A percentile compares a stretch with the other conserved stretches of the same genome.
Evolutionary conservation across 2,113 vertebrate species (phyloP).

Genomic region (Clarias magur): DNA sequence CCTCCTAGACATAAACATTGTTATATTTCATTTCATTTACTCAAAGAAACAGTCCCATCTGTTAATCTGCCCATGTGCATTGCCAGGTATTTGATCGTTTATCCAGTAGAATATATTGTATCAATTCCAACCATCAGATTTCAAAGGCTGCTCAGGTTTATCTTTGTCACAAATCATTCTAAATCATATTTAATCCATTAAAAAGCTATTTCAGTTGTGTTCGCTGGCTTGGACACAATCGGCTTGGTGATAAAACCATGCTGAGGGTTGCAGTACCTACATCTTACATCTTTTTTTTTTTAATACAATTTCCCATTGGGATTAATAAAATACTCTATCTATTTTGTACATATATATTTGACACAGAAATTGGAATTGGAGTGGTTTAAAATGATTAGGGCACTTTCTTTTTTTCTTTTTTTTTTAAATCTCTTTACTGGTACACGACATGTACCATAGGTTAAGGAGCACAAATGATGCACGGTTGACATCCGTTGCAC

Average conservation of each 20-base stretch:
- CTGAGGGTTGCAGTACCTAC: background rate
- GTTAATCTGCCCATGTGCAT: slow-evolving; percentile 10
- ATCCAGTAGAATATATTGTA: slow-evolving; percentile 23
- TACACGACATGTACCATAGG: background rate
- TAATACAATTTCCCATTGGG: too few species aligned
- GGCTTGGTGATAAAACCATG: background rate
- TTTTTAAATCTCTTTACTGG: background rate
- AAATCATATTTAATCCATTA: slow-evolving; percentile 8
- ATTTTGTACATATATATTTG: too few species aligned
- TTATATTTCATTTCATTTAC: slow-evolving; percentile 47
- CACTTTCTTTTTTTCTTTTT: too few species aligned
- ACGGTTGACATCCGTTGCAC: background rate
- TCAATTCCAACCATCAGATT: slow-evolving; percentile 8
- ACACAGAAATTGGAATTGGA: too few species aligned
- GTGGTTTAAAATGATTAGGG: background rate
- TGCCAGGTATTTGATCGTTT: slow-evolving; percentile 29
- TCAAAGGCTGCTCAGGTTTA: background rate
- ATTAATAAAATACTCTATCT: too few species aligned
- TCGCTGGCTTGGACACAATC: background rate
- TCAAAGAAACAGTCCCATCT: slow-evolving; percentile 26
- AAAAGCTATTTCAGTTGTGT: background rate
- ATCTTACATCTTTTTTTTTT: background rate
- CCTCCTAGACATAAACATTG: slow-evolving; percentile 44
- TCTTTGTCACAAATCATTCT: slow-evolving; percentile 9
- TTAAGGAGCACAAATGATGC: background rate